Evolutionary conservation across 1,140 invertebrate genomes (phyloP), one percentile per base, ranked within the genome.

Genomic region (Chrysopa pallens): DNA sequence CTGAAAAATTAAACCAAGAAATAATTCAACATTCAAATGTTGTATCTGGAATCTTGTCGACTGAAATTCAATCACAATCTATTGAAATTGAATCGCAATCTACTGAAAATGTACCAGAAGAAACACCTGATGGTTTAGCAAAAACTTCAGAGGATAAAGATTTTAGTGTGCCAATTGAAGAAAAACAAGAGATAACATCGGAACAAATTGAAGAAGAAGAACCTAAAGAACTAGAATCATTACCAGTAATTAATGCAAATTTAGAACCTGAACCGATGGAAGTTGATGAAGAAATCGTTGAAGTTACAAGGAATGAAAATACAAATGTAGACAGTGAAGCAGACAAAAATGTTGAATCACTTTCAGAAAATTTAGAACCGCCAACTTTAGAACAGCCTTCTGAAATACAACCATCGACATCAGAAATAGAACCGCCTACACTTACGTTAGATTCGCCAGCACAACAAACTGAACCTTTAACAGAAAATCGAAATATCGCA

Each of bases 101-200:
- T 23, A 3, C 17, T 23, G 17, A 23, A 23, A 23, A 23, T 23
- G 17, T 23, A 23, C 17, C 17, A 23, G 17, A 23, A 23, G 14
- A 66, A 67, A 46, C 61, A 69, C 6, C 69, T 23, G 17, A 23
- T 23, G 17, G 5, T 23, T 23, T 23, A 23, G 17, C 17, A 5
- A 23, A 5, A 23, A 23, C 17, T 23, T 23, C 5, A 23, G 68
- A 78, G 44, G 76, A 80, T 50, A 61, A 72, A 43, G 74, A 74
- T 42, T 39, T 37, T 11, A 28, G 42, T 42, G 29, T 27, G n/a
- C 45, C 42, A 33, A 14, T 5, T 9, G n/a, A 39, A 39, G 8
- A 39, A 14, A 2, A 13, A n/a, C 2, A 39, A 3, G 9, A 14
- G 14, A 17, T n/a, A 17, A 14, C 8, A 4, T 3, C 14, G 9